These are phyloP conservation scores for Stratiolaelaps scimitus DNA, from an alignment of 1,140 invertebrate genomes.

Conservation along the genomic window DNA sequence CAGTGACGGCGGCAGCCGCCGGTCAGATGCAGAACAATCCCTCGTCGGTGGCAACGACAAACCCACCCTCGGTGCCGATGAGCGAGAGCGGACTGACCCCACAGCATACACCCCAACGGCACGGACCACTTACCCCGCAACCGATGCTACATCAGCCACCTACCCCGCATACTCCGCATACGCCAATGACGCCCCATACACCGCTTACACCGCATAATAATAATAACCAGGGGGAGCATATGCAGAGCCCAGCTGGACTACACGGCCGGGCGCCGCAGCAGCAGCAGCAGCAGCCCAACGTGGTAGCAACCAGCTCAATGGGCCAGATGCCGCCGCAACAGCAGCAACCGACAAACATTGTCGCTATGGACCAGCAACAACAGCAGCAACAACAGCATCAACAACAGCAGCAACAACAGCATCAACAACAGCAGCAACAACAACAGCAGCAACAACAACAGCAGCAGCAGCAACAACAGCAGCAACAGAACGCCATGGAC, in stretches of 20 bases:
- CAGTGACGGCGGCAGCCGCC: too few species aligned
- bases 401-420: background rate
- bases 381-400: background rate
- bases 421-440: too few species aligned
- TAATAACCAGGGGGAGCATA: background rate
- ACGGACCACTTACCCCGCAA: slow-evolving; percentile 7
- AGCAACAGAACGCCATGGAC: background rate
- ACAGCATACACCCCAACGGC: slow-evolving; percentile 7
- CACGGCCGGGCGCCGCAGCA: slow-evolving; percentile 16
- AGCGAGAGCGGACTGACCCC: slow-evolving; percentile 10
- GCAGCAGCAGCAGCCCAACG: slow-evolving; percentile 22
- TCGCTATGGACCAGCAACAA: too few species aligned
- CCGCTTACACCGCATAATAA: too few species aligned
- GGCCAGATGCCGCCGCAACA: too few species aligned
- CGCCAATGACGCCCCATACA: too few species aligned
- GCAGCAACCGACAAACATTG: too few species aligned
- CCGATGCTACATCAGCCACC: slow-evolving; percentile 9
- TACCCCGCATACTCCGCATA: slow-evolving; percentile 7
- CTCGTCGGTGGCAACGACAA: slow-evolving; percentile 14
- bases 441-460: too few species aligned
- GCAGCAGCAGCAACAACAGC: too few species aligned
- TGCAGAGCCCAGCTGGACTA: slow-evolving; percentile 5
- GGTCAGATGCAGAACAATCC: background rate
- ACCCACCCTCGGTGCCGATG: slow-evolving; percentile 26
- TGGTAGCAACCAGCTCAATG: too few species aligned